Evolutionary conservation across 2,888 invertebrate species (phyloP), one percentile per base, ranked within the genome.

Genomic region (Agapetus fuscipes): DNA sequence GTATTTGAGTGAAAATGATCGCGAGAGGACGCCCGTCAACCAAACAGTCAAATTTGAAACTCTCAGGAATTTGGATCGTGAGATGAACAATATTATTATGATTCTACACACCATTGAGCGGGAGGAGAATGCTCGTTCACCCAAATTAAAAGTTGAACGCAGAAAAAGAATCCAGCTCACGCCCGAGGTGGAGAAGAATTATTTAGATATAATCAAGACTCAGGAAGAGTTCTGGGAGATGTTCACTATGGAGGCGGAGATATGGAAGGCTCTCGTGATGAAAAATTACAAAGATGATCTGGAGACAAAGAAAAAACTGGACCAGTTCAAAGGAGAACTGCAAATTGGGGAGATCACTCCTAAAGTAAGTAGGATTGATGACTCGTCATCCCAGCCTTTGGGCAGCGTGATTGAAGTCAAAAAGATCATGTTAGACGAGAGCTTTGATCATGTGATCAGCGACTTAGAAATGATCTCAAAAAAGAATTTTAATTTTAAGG

Each of bases 281-380:
- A 61, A 67, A 34, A 66, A 70, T 51, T 50, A 69, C 9, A 61
- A 66, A 2, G 67, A 64, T 54, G 66, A 68, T 64, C 64, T 68
- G 31, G 66, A 67, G 41, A 63, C 68, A 0, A 61, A 62, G 48
- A 52, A 56, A 33, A 69, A 69, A 9, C 48, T 70, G 3, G 67
- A 66, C 38, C 58, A 64, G 43, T 70, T 70, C 43, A 69, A 66
- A 34, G 66, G 66, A 0, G 68, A 69, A 46, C 52, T 70, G 4
- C 62, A 66, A 3, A 41, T 69, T 9, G 66, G 37, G 3, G 40
- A 45, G 7, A 15, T 46, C 26, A 62, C 54, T 48, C 62, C 60
- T 0, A 41, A 31, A 33, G 13, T 26, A 7, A 20, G 47, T 65
- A 34, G 59, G 65, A 7, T 30, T 9, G 39, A 39, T 13, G 28